Conservation (phyloP, 2,888 invertebrate species). For the Clivina fossor region DNA sequence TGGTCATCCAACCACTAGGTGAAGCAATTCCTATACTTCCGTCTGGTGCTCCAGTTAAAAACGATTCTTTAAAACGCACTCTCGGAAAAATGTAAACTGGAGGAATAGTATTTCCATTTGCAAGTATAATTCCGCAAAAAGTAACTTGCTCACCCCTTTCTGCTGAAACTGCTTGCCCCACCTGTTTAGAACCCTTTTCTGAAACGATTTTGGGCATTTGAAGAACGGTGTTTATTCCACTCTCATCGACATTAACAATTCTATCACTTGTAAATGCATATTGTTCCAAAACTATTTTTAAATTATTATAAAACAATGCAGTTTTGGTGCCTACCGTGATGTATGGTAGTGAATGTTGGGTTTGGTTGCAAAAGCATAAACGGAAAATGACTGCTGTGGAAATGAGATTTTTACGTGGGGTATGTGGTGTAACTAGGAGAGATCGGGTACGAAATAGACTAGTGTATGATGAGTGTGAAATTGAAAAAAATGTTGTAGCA, state of each 20-base stretch:
- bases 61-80: conserved; percentile 1
- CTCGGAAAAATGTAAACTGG: conserved; percentile 17
- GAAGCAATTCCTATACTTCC: conserved; percentile 13
- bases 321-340: too few relatives aligned
- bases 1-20: conserved; percentile 8
- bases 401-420: too few relatives aligned
- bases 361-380: too few relatives aligned
- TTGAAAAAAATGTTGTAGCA: too few relatives aligned
- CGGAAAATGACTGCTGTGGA: too few relatives aligned
- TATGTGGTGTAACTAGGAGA: too few relatives aligned
- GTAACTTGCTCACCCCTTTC: conserved; percentile 14
- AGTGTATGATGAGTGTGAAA: too few relatives aligned
- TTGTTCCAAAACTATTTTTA: not conserved
- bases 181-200: conserved; percentile 4
- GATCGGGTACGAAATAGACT: too few relatives aligned
- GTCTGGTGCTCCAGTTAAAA: conserved; percentile 3
- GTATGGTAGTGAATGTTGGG: too few relatives aligned
- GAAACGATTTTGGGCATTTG: conserved; percentile 12
- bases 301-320: conserved; percentile 20
- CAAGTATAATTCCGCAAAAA: conserved; percentile 7
- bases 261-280: not conserved
- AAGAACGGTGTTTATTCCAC: conserved; percentile 3
- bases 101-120: conserved; percentile 9
- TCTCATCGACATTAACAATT: conserved; percentile 13
- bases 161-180: conserved; percentile 5